phyloP scores from a whole-genome alignment of 2,888 invertebrate species.

The Ashinkailepas kermadecensis region DNA sequence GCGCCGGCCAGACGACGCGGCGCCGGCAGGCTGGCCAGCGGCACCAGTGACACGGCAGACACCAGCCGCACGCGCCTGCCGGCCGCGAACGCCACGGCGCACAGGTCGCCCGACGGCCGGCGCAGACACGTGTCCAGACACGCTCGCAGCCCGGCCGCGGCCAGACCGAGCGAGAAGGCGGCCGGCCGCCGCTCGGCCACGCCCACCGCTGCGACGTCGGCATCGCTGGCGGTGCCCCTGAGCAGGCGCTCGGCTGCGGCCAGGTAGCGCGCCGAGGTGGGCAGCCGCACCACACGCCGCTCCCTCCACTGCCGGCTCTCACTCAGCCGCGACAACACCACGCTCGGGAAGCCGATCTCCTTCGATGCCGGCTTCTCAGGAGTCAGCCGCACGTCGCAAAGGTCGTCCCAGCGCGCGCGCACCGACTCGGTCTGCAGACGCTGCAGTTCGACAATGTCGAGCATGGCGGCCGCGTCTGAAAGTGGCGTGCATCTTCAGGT shows the following conservation, averaged over 20 bases:
- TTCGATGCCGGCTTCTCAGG: not conserved
- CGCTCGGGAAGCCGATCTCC: not conserved
- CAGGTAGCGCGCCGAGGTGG: not conserved
- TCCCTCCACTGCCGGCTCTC: not conserved
- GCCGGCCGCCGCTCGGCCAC: not conserved
- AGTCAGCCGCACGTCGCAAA: not conserved
- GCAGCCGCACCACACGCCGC: not conserved
- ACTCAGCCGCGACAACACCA: not conserved
- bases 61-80: slow-evolving; percentile 1
- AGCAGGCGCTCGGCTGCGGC: not conserved
- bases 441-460: no score
- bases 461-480: no score
- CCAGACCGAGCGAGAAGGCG: not conserved
- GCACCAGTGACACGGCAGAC: not conserved
- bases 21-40: not conserved
- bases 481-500: no score
- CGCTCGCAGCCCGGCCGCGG: not conserved
- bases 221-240: not conserved
- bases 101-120: not conserved
- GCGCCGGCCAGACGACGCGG: not conserved
- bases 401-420: not conserved
- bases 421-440: not conserved
- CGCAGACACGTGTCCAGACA: not conserved
- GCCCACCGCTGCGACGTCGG: not conserved
- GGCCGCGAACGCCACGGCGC: slow-evolving; percentile 7